These are phyloP conservation scores for Sinosuthora webbiana DNA, from an alignment of 2,113 vertebrate species.

Conservation along the genomic window DNA sequence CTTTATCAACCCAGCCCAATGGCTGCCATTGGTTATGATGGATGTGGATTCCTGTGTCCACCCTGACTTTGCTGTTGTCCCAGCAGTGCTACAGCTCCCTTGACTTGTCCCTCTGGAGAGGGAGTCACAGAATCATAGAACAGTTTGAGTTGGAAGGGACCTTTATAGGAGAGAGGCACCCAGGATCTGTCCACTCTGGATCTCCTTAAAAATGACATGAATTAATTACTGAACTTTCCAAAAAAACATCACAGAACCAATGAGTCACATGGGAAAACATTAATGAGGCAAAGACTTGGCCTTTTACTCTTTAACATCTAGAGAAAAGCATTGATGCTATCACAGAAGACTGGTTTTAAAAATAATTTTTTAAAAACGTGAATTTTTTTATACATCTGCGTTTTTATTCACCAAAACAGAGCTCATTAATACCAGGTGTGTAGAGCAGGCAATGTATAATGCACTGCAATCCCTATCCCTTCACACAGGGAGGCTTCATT, in stretches of 20 bases:
- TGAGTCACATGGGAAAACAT: rapidly evolving
- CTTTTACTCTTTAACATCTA: background rate
- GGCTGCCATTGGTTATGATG: background rate
- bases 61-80: background rate
- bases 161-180: background rate
- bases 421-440: background rate
- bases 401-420: background rate
- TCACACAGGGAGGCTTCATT: background rate
- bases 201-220: background rate
- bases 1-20: background rate
- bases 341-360: background rate
- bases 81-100: background rate
- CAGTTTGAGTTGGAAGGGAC: background rate
- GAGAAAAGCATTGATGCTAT: background rate
- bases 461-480: background rate
- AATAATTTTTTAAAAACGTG: background rate
- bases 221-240: background rate
- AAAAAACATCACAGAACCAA: background rate
- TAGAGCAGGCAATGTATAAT: background rate
- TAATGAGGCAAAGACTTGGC: background rate
- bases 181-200: background rate
- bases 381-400: background rate
- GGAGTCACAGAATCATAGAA: background rate
- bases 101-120: background rate
- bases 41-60: background rate